phyloP scores from a whole-genome alignment of 1,140 invertebrate species.

The Stenopsyche tienmushanensis region DNA sequence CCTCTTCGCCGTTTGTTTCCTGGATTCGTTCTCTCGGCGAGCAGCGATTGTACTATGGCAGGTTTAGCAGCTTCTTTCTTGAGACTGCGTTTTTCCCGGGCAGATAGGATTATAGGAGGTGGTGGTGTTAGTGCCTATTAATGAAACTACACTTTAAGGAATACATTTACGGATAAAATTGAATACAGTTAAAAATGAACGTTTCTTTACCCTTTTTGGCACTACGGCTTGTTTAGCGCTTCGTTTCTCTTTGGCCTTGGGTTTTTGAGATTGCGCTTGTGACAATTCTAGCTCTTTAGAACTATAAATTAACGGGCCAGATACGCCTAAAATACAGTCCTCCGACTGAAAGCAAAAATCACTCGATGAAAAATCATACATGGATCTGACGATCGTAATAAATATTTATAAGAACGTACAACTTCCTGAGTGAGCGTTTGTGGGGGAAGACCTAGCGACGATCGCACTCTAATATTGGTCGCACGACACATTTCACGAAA shows the following conservation, averaged over 20 bases:
- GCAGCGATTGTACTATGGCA: background rate
- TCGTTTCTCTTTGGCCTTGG: background rate
- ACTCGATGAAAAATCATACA: conserved; percentile 9
- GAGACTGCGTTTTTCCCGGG: background rate
- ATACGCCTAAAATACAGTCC: conserved; percentile 50
- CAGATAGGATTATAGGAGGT: background rate
- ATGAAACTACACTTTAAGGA: no score
- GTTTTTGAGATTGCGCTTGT: background rate
- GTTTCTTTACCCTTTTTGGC: background rate
- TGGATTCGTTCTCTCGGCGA: background rate
- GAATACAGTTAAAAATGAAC: background rate
- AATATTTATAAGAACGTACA: conserved; percentile 28
- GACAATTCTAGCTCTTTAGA: conserved; percentile 43
- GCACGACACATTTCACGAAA: conserved; percentile 58
- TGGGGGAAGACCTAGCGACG: conserved; percentile 52
- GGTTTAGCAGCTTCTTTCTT: background rate
- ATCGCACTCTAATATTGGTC: conserved; percentile 55
- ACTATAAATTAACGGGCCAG: conserved; percentile 47
- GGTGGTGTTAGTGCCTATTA: background rate
- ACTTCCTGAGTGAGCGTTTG: conserved; percentile 43
- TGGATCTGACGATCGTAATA: background rate
- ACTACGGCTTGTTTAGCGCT: background rate
- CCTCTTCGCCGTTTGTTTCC: conserved; percentile 6
- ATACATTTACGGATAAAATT: no score
- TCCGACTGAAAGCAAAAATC: conserved; percentile 44